Evolutionary conservation across 2,797 vertebrate genomes (phyloP).

Genomic region (Melanotaenia pygmaea): DNA sequence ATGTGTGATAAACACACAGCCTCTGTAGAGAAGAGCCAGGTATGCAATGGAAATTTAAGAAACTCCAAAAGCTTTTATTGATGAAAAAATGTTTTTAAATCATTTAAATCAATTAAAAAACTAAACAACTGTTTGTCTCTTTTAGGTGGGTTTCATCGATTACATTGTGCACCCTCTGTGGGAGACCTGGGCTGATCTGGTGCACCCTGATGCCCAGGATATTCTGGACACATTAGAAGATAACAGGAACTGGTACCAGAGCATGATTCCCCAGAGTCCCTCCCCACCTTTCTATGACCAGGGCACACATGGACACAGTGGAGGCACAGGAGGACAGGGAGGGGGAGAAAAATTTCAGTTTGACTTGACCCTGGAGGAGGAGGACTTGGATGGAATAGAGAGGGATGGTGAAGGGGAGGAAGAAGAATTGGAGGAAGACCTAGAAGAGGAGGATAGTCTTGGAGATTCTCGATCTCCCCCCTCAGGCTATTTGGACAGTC

Average conservation of each 20-base stretch:
- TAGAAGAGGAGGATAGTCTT: slow-evolving; percentile 85
- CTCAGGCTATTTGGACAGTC: slow-evolving; percentile 70
- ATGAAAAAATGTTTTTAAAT: neutral
- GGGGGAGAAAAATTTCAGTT: slow-evolving; percentile 96
- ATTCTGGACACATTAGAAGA: slow-evolving; percentile 98
- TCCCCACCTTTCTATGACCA: slow-evolving; percentile 94
- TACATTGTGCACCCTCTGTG: slow-evolving; percentile 97
- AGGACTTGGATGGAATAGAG: slow-evolving; percentile 91
- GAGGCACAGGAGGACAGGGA: slow-evolving; percentile 74
- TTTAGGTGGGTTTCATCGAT: slow-evolving; percentile 97
- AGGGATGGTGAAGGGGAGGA: slow-evolving; percentile 86
- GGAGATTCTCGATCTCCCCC: slow-evolving; percentile 77
- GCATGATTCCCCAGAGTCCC: slow-evolving; percentile 98
- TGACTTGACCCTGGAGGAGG: slow-evolving; percentile 96
- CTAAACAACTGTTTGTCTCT: neutral
- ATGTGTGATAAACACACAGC: slow-evolving; percentile 99
- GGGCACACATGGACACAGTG: slow-evolving; percentile 87
- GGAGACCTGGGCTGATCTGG: slow-evolving; percentile 99
- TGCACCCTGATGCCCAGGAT: slow-evolving; percentile 97
- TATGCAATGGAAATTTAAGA: slow-evolving; percentile 56
- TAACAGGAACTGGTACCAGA: slow-evolving; percentile 99
- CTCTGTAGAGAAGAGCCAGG: slow-evolving; percentile 98
- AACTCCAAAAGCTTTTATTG: neutral
- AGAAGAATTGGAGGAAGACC: slow-evolving; percentile 66
- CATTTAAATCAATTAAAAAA: neutral